phyloP scores from a whole-genome alignment of 2,797 vertebrate species.

The Melanotaenia maccullochi region DNA sequence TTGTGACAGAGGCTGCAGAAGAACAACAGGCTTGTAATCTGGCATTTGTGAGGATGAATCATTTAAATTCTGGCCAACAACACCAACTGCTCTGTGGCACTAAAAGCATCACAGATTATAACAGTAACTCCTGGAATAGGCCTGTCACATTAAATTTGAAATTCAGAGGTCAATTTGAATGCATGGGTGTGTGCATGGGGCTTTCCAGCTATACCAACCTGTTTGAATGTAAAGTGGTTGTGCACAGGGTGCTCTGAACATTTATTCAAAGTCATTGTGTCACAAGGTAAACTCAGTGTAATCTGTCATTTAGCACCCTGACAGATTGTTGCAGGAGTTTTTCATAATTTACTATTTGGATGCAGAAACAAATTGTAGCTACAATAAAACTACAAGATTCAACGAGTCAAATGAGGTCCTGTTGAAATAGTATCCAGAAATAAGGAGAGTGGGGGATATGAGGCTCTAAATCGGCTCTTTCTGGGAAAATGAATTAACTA shows the following conservation, averaged over 20 bases:
- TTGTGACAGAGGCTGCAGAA: slow-evolving; percentile 16
- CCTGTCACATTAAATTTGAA: neutral
- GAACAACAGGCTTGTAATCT: slow-evolving; percentile 17
- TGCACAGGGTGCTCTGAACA: neutral
- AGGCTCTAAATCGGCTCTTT: no score
- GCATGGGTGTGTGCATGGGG: neutral
- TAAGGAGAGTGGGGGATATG: no score
- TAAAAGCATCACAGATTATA: neutral
- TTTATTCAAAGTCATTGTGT: neutral
- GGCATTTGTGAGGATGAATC: slow-evolving; percentile 1
- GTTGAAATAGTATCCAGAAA: no score
- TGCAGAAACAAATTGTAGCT: no score
- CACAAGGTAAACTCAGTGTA: neutral
- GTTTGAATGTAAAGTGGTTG: neutral
- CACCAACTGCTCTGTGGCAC: neutral
- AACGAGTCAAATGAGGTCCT: no score
- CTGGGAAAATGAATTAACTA: no score
- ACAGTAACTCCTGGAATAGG: neutral
- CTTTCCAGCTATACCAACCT: neutral
- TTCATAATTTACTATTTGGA: no score
- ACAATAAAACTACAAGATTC: no score
- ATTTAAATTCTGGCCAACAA: slow-evolving; percentile 3
- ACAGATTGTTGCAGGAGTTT: no score
- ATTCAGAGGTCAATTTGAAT: neutral
- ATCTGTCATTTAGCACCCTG: neutral